Conservation (phyloP, 2,797 vertebrate genomes). For the Falco novaeseelandiae region DNA sequence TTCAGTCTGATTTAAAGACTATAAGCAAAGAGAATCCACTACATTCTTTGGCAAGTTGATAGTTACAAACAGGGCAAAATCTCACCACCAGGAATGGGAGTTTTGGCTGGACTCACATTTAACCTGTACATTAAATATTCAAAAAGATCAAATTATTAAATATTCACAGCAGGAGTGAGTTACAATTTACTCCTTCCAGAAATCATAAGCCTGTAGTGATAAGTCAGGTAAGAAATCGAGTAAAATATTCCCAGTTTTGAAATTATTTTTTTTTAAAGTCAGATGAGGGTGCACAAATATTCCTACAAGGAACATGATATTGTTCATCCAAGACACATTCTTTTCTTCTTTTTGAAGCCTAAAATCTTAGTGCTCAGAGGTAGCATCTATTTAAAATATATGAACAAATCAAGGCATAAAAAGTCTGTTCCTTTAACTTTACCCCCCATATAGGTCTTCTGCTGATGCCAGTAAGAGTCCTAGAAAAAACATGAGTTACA, state of each 20-base stretch:
- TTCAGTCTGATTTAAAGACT: conserved; percentile 36
- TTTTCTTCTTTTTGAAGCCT: background rate
- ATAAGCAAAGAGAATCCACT: background rate
- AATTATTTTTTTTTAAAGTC: background rate
- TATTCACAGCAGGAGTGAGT: background rate
- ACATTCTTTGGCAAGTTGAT: conserved; percentile 12
- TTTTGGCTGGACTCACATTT: background rate
- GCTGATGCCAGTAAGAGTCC: background rate
- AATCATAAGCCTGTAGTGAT: background rate
- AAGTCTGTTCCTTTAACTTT: background rate
- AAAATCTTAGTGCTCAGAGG: background rate
- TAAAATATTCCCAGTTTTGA: background rate
- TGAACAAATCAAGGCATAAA: background rate
- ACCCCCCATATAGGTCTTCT: background rate
- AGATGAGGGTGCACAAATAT: background rate
- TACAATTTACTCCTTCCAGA: background rate
- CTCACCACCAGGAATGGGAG: background rate
- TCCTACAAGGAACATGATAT: background rate
- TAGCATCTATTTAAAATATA: background rate
- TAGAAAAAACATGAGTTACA: background rate
- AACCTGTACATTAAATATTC: background rate
- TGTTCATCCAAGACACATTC: background rate
- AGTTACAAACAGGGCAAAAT: background rate
- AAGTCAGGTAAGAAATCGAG: background rate
- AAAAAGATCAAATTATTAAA: background rate